A percentile compares a stretch with the other conserved stretches of the same genome.
These are phyloP conservation scores for Agrotis puta DNA, from an alignment of 2,888 invertebrate species.

Conservation along the genomic window DNA sequence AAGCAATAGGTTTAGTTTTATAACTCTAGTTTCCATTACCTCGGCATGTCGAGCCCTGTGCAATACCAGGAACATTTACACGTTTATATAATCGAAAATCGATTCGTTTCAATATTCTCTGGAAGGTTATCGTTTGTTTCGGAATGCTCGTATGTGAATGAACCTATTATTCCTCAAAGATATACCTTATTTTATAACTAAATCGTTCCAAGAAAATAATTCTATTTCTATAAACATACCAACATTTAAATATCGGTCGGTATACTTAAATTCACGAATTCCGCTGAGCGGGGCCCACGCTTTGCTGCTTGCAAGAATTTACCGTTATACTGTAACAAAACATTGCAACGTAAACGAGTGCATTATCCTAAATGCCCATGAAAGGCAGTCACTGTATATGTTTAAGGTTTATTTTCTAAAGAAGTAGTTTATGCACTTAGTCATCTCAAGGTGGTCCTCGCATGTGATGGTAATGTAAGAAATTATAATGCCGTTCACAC, in stretches of 20 bases:
- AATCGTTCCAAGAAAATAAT: constrained; percentile 44
- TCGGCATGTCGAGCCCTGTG: constrained; percentile 67
- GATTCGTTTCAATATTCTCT: constrained; percentile 65
- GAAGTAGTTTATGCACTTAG: constrained; percentile 52
- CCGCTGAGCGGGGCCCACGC: constrained; percentile 66
- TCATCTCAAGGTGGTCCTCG: constrained; percentile 39
- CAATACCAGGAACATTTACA: constrained; percentile 72
- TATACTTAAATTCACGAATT: constrained; percentile 71
- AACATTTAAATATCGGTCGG: constrained; percentile 54
- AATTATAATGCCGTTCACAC: constrained; percentile 17
- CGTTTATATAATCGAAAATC: constrained; percentile 69
- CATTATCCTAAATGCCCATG: constrained; percentile 80
- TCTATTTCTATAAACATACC: constrained; percentile 46
- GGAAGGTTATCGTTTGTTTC: constrained; percentile 62
- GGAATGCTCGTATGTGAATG: constrained; percentile 52
- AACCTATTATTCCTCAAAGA: constrained; percentile 49
- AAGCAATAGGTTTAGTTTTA: constrained; percentile 76
- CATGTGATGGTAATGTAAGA: background rate
- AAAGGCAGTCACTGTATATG: constrained; percentile 70
- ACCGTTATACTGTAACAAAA: constrained; percentile 76
- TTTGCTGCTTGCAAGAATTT: constrained; percentile 62
- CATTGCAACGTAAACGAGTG: constrained; percentile 77
- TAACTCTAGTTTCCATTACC: constrained; percentile 75
- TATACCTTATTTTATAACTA: constrained; percentile 49
- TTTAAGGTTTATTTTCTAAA: constrained; percentile 69